Base-by-base conservation (phyloP, 2,797 vertebrate genomes). In the Sebastes vulpes region DNA sequence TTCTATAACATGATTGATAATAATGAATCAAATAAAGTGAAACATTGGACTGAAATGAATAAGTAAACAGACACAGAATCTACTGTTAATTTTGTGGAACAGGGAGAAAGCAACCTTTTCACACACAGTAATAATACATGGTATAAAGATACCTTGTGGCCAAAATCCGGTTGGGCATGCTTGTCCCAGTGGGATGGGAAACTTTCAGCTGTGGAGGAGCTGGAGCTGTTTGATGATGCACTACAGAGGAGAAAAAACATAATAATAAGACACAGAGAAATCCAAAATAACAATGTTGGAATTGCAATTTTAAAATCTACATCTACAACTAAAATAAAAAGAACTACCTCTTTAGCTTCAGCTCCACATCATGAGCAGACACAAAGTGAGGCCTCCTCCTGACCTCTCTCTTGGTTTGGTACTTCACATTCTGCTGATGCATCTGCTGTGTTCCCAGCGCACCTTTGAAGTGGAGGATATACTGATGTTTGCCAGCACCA, bases 161-260 rank as follows among this genome's bases (percentile, higher is more conserved):
- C 96, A 6, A 92, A 84, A 26, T 97, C 96, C 0, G 96, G 96
- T 9, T 97, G 48, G 10, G 96, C 94, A 9, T 64, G 93, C 79
- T 94, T 95, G 90, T 98, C 97, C 98, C 98, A 99, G 76, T 98
- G 69, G 21, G 92, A 2, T 61, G 98, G 98, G 81, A 97, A 85
- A 26, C 12, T 83, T 63, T 77, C 91, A 63, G 61, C 59, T 21
- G 42, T 23, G 70, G 89, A 68, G 11, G 89, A 75, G 61, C 84
- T 54, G 29, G 83, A 64, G 64, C 78, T 86, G 1, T 83, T 82
- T 70, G 90, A 54, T 12, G 86, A 71, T 0, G 32, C 52, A 0
- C 95, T 94, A 0, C 4, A 18, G 29, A 50, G 66, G 35, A 69
- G n/a, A 77, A 18, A 75, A 28, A 23, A 59, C 3, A 54, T 5